phyloP scores from a whole-genome alignment of 37 sponge, comb jelly and placozoan species.

The Ephydatia muelleri region DNA sequence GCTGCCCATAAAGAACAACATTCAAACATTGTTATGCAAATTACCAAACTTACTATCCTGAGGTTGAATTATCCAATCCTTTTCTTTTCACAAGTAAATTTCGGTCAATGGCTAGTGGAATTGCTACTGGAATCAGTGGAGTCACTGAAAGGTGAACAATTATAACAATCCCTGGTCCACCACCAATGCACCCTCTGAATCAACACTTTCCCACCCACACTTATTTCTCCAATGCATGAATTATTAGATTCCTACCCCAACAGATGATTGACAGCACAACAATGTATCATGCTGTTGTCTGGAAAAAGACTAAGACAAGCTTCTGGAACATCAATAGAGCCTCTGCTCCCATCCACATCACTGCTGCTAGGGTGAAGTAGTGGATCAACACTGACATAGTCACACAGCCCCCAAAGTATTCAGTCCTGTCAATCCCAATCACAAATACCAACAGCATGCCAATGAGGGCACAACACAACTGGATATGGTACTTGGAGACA shows the following conservation, averaged over 20 bases:
- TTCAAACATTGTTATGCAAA: not conserved
- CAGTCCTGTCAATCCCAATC: conserved; percentile 18
- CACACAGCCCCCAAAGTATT: conserved; percentile 31
- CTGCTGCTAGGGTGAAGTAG: conserved; percentile 41
- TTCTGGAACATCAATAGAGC: conserved; percentile 39
- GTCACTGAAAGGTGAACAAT: conserved; percentile 5
- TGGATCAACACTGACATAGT: conserved; percentile 37
- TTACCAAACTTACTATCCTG: not conserved
- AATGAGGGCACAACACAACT: conserved; percentile 39
- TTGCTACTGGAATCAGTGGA: conserved; percentile 14
- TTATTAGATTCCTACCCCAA: conserved; percentile 29
- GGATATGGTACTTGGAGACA: conserved; percentile 32
- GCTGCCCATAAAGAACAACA: conserved; percentile 8
- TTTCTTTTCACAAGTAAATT: not conserved
- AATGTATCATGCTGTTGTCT: conserved; percentile 14
- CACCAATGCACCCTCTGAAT: too few species aligned
- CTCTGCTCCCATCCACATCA: conserved; percentile 39
- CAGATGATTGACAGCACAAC: conserved; percentile 26
- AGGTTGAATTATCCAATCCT: not conserved
- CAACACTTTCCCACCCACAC: too few species aligned
- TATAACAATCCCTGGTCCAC: too few species aligned
- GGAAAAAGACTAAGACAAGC: conserved; percentile 41
- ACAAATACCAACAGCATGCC: conserved; percentile 46
- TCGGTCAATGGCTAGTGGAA: not conserved
- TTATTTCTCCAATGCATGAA: too few species aligned